A percentile compares a stretch with the other conserved stretches of the same genome.
phyloP scores from a whole-genome alignment of 2,797 vertebrate genomes.

The Anabas testudineus region DNA sequence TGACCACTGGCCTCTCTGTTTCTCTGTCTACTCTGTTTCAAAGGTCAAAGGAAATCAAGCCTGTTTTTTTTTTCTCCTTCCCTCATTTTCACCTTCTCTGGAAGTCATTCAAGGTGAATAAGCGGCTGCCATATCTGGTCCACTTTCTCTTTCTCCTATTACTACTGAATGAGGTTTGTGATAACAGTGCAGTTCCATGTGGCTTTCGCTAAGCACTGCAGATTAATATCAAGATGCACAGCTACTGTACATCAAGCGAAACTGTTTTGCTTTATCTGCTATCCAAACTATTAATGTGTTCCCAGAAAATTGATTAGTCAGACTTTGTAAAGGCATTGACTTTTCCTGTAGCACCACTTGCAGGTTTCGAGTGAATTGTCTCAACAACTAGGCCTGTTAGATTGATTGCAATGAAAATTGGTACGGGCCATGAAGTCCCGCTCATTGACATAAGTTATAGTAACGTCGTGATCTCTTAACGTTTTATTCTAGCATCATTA shows the following conservation, averaged over 20 bases:
- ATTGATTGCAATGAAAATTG: not conserved
- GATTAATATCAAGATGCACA: constrained; percentile 25
- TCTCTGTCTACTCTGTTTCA: constrained; percentile 47
- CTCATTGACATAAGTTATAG: too few species aligned
- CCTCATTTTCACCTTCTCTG: constrained; percentile 14
- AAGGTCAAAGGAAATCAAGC: constrained; percentile 58
- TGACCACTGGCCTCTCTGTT: constrained; percentile 23
- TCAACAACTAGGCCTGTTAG: not conserved
- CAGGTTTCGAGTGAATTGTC: not conserved
- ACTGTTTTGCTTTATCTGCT: not conserved
- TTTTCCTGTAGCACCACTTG: not conserved
- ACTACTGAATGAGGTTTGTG: constrained; percentile 56
- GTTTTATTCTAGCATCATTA: not conserved
- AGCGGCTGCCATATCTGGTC: constrained; percentile 59
- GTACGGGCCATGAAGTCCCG: too few species aligned
- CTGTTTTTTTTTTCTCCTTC: constrained; percentile 18
- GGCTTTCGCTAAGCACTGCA: constrained; percentile 12
- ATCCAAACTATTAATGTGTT: constrained; percentile 8
- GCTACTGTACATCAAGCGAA: constrained; percentile 15
- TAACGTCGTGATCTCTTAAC: not conserved
- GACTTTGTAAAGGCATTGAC: not conserved
- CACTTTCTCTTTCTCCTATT: constrained; percentile 32
- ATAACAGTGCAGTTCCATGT: constrained; percentile 53
- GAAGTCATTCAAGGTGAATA: constrained; percentile 75
- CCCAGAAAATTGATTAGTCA: constrained; percentile 1